Percentiles rank a stretch among this genome's conserved stretches.
phyloP scores from a whole-genome alignment of 35 echinoderm and acorn worm species.

The Anneissia japonica region DNA sequence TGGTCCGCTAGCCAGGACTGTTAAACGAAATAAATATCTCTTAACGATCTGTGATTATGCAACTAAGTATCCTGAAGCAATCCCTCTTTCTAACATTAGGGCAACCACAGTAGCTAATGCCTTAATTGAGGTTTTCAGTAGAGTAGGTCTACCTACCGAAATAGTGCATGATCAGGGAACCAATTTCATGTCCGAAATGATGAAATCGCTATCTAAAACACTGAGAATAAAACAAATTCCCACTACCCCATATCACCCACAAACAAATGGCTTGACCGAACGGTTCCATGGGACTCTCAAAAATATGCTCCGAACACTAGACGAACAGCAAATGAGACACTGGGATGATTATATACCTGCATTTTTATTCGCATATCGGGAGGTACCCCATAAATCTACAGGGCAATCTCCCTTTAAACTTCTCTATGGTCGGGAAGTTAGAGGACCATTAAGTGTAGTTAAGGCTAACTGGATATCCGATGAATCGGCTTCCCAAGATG shows the following conservation, averaged over 20 bases:
- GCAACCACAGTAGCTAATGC: slow-evolving; percentile 19
- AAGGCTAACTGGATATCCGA: too few species aligned
- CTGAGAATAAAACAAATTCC: slow-evolving; percentile 21
- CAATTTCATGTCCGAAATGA: slow-evolving; percentile 33
- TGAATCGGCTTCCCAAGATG: too few species aligned
- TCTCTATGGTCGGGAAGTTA: too few species aligned
- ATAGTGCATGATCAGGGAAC: slow-evolving; percentile 41
- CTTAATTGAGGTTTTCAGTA: slow-evolving; percentile 8
- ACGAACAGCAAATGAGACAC: neutral
- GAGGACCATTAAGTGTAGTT: too few species aligned
- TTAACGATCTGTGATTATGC: slow-evolving; percentile 28
- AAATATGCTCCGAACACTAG: neutral
- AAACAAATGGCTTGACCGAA: slow-evolving; percentile 32
- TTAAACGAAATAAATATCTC: slow-evolving; percentile 21
- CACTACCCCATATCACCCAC: slow-evolving; percentile 10
- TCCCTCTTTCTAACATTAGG: slow-evolving; percentile 19
- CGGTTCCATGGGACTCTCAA: slow-evolving; percentile 25
- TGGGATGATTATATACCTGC: slow-evolving; percentile 24
- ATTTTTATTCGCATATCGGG: slow-evolving; percentile 35
- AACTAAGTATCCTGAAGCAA: slow-evolving; percentile 19
- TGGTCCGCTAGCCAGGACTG: neutral
- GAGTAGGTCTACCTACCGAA: slow-evolving; percentile 7
- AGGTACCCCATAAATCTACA: slow-evolving; percentile 1
- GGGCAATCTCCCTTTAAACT: slow-evolving; percentile 35
- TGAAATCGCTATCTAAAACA: slow-evolving; percentile 10